Evolutionary conservation across 1,140 invertebrate genomes (phyloP).

Genomic region (Drosophila malerkotliana): DNA sequence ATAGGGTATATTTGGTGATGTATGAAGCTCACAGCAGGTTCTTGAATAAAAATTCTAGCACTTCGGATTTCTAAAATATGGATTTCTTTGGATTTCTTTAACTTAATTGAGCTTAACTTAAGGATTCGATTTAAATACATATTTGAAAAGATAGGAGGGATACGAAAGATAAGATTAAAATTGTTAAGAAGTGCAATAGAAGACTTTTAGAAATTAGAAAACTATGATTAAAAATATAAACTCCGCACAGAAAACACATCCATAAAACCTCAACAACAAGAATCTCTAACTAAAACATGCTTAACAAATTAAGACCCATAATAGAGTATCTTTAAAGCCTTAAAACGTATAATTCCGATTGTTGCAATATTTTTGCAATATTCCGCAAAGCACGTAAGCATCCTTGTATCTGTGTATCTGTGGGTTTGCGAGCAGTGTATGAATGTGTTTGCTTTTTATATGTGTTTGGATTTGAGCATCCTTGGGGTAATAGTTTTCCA

Average conservation of each 20-base stretch:
- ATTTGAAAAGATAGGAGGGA: too few relatives aligned
- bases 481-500: conserved; percentile 81
- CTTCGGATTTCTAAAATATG: too few relatives aligned
- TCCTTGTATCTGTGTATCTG: conserved; percentile 42
- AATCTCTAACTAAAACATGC: background rate
- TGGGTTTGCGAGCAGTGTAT: conserved; percentile 16
- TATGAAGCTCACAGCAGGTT: background rate
- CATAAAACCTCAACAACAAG: too few relatives aligned
- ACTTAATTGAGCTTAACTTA: too few relatives aligned
- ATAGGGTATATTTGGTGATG: background rate
- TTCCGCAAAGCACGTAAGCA: conserved; percentile 73
- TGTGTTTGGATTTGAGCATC: conserved; percentile 79
- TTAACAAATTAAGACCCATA: background rate
- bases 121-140: too few relatives aligned
- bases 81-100: too few relatives aligned
- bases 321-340: conserved; percentile 40
- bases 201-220: too few relatives aligned
- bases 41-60: too few relatives aligned
- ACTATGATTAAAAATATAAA: too few relatives aligned
- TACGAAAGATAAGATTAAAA: too few relatives aligned
- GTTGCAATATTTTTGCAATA: conserved; percentile 75
- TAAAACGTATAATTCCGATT: conserved; percentile 18
- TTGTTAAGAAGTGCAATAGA: too few relatives aligned
- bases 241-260: too few relatives aligned
- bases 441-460: conserved; percentile 25